Percentiles rank a stretch among this genome's conserved stretches.
phyloP scores from a whole-genome alignment of 2,113 vertebrate genomes.

The Nibea albiflora region DNA sequence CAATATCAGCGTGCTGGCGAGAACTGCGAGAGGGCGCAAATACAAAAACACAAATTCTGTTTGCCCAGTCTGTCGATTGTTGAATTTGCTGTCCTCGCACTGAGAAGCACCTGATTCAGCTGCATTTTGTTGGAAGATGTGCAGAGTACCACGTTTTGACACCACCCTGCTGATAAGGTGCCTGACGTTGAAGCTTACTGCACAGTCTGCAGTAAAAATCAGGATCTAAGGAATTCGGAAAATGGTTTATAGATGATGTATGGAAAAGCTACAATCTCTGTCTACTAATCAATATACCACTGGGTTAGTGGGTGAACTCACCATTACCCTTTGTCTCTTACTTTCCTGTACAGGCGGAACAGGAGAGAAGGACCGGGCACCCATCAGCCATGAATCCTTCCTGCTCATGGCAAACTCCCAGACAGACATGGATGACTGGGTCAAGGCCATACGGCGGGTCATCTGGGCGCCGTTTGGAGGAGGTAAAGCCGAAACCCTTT shows the following conservation, averaged over 20 bases:
- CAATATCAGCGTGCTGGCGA: not conserved
- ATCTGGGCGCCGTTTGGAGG: conserved; percentile 96
- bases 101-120: not conserved
- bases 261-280: not conserved
- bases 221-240: not conserved
- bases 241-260: not conserved
- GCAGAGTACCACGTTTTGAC: no score
- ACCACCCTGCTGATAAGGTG: not conserved
- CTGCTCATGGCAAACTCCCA: conserved; percentile 97
- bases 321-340: not conserved
- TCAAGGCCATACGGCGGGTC: conserved; percentile 94
- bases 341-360: conserved; percentile 80
- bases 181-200: not conserved
- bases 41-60: not conserved
- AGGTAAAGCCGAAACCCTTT: conserved; percentile 83
- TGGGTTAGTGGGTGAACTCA: not conserved
- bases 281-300: not conserved
- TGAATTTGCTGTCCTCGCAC: not conserved
- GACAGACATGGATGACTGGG: conserved; percentile 97
- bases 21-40: not conserved
- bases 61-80: not conserved
- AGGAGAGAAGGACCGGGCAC: conserved; percentile 88
- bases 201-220: not conserved
- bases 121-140: no score
- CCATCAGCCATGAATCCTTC: conserved; percentile 92